phyloP scores from a whole-genome alignment of 92 coral and sea anemone species.

The Hydrozoanthus gracilis region DNA sequence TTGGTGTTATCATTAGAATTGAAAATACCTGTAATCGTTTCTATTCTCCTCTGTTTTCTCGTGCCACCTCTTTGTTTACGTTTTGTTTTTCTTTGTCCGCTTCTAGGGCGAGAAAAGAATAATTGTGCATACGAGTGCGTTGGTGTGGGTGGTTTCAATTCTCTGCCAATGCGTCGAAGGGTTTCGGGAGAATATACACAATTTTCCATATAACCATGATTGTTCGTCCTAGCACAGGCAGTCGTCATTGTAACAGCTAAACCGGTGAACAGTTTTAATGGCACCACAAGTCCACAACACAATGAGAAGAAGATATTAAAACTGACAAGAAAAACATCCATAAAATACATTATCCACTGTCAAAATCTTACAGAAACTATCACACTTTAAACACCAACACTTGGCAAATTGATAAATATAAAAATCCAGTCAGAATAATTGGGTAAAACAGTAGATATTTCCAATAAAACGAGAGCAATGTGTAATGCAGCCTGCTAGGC shows the following conservation, averaged over 20 bases:
- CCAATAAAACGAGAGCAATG: neutral
- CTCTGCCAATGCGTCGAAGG: neutral
- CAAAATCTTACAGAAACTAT: neutral
- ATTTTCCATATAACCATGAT: neutral
- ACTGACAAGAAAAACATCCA: neutral
- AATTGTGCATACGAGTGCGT: conserved; percentile 15
- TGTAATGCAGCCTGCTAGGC: neutral
- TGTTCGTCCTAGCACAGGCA: neutral
- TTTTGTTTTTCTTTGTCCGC: conserved; percentile 8
- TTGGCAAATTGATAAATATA: neutral
- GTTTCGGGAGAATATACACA: neutral
- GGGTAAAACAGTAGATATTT: neutral
- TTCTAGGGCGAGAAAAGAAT: conserved; percentile 10
- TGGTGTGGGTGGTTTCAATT: neutral
- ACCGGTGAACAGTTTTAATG: neutral
- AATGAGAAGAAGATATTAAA: neutral
- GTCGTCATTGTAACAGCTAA: neutral
- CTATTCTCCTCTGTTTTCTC: neutral
- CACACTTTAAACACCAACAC: neutral
- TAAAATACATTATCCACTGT: neutral
- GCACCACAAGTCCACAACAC: neutral
- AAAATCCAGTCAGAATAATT: neutral
- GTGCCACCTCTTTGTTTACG: conserved; percentile 4
- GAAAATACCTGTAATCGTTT: neutral
- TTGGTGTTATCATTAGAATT: neutral